Conservation (phyloP, 2,797 vertebrate species). For the Diplodus puntazzo region DNA sequence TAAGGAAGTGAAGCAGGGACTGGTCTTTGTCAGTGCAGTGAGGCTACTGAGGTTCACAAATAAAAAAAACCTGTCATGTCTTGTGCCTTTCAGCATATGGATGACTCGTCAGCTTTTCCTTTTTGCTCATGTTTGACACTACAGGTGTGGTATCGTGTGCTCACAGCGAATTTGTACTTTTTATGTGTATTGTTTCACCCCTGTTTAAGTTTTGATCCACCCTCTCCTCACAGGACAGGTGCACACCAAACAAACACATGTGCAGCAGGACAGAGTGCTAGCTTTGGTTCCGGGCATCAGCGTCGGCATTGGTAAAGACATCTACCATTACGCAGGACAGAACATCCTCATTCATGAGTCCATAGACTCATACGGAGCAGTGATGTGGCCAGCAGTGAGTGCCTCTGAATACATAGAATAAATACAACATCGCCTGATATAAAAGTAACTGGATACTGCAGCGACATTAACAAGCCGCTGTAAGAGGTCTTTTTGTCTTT, state of each 20-base stretch:
- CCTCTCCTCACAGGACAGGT: constrained; percentile 34
- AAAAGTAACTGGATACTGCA: background rate
- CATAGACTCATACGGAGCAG: constrained; percentile 81
- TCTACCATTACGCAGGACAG: constrained; percentile 87
- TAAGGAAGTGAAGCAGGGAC: constrained; percentile 1
- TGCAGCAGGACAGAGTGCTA: constrained; percentile 47
- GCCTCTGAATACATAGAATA: background rate
- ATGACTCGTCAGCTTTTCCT: background rate
- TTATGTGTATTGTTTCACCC: background rate
- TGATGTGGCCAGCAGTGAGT: constrained; percentile 75
- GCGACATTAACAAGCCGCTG: background rate
- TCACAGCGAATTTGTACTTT: background rate
- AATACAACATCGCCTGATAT: background rate
- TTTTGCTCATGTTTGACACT: background rate
- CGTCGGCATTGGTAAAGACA: constrained; percentile 83
- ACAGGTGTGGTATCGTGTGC: background rate
- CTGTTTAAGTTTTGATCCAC: background rate
- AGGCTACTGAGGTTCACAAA: background rate
- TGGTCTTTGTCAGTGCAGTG: background rate
- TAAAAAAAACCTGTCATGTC: background rate
- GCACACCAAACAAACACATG: constrained; percentile 45
- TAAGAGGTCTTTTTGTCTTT: background rate
- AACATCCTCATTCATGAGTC: constrained; percentile 91
- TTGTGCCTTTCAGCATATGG: background rate
- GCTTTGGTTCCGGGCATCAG: constrained; percentile 81